Base-by-base conservation (phyloP, 1,140 invertebrate genomes). In the Zaprionus gabonicus region DNA sequence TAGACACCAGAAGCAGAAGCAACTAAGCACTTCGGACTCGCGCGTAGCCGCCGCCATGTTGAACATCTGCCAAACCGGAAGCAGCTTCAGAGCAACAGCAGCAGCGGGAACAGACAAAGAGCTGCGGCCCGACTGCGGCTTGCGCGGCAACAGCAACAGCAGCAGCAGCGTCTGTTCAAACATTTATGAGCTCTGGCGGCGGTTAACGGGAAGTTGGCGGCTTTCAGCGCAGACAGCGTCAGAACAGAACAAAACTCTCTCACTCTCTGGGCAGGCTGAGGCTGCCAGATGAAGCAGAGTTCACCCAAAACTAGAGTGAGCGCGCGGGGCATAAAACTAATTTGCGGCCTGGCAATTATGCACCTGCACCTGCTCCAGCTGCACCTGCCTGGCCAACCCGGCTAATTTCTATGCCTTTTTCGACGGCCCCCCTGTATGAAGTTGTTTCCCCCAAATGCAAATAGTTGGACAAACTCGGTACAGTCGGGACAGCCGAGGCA, bases 281-380 rank as follows among this genome's bases (percentile, higher is more conserved):
- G 10, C 20, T 12, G 20, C 46, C 63, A 66, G 70, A 57, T 58
- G 65, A 57, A 67, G 41, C 55, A 34, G 41, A n/a, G 27, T 31
- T 28, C 49, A 12, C 49, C 53, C 20, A 17, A 34, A 53, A 36
- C 20, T 28, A 31, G 2, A 12, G 41, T n/a, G 12, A 4, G 41
- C 55, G 9, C n/a, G 41, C 41, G 41, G 41, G 53, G 74, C 71
- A 78, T 70, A 78, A 78, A 78, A 78, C 76, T 78, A 78, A 78
- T 78, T 78, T 75, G 76, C 65, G 76, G 76, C 62, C 60, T 34
- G 55, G 53, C 71, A 78, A 75, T 78, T 78, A 78, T 78, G 76
- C 75, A 78, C 57, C 55, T 59, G 56, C 28, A 78, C 57, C 55
- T 59, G 56, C 28, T 49, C 34, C 41, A 53, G 67, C 51, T 56